Percentiles rank a stretch among this genome's conserved stretches.
Evolutionary conservation across 2,888 invertebrate species (phyloP).

Genomic region (Syrphus vitripennis): DNA sequence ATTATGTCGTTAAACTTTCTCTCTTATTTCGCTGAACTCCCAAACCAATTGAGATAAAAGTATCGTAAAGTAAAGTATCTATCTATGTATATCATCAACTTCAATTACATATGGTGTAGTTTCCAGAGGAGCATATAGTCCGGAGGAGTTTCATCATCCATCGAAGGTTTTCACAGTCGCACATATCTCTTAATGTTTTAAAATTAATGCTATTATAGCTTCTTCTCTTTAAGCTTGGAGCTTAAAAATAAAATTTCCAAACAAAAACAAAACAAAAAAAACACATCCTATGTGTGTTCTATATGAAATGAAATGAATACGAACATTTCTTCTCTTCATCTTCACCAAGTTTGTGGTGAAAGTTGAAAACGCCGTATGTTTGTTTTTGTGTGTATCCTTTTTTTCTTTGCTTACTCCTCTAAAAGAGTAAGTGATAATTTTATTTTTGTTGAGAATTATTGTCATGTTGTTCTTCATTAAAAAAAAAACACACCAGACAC

Average conservation of each 20-base stretch:
- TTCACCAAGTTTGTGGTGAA: background rate
- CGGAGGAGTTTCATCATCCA: background rate
- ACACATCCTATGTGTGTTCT: background rate
- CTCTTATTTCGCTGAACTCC: background rate
- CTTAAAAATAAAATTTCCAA: background rate
- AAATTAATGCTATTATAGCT: background rate
- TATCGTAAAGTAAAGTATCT: background rate
- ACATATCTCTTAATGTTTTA: background rate
- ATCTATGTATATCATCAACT: too few relatives aligned
- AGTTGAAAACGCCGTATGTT: background rate
- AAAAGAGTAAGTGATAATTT: slow-evolving; percentile 58
- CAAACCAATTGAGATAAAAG: background rate
- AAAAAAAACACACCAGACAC: background rate
- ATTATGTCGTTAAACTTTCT: background rate
- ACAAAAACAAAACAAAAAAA: background rate
- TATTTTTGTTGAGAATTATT: slow-evolving; percentile 54
- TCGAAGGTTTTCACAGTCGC: background rate
- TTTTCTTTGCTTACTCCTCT: background rate
- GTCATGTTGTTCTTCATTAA: slow-evolving; percentile 45
- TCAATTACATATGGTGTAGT: background rate
- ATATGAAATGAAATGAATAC: too few relatives aligned
- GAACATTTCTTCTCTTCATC: background rate
- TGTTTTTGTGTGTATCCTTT: slow-evolving; percentile 13
- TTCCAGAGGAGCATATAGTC: background rate
- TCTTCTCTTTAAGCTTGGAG: background rate